Conservation (phyloP, 2,113 vertebrate genomes). For the Typhlomys cinereus region DNA sequence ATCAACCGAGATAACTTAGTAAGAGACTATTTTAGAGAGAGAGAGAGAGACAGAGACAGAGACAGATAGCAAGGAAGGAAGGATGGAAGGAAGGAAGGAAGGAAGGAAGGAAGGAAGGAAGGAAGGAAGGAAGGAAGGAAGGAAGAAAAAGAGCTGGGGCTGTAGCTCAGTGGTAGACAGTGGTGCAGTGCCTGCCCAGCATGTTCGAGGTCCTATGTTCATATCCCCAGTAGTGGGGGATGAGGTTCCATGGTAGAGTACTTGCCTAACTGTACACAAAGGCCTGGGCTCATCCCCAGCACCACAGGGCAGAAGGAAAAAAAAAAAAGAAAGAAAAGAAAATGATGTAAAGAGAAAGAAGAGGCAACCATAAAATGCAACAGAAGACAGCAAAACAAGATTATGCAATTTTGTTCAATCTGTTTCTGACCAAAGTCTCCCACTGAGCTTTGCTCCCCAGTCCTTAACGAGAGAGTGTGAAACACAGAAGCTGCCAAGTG, state of each 20-base stretch:
- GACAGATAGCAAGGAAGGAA: too few relatives aligned
- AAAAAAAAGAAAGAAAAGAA: neutral
- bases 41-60: too few relatives aligned
- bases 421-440: neutral
- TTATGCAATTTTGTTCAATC: neutral
- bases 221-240: too few relatives aligned
- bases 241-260: neutral
- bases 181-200: too few relatives aligned
- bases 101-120: too few relatives aligned
- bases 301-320: neutral
- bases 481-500: neutral
- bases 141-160: neutral
- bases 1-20: neutral
- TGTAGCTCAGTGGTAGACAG: too few relatives aligned
- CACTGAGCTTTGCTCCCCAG: neutral
- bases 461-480: neutral
- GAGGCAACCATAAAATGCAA: neutral
- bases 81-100: too few relatives aligned
- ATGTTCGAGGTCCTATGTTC: too few relatives aligned
- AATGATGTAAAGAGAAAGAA: neutral
- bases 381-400: constrained; percentile 35
- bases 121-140: too few relatives aligned
- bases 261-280: neutral
- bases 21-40: neutral
- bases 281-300: neutral